Evolutionary conservation across 2,888 invertebrate genomes (phyloP).

Genomic region (Notodonta dromedarius): DNA sequence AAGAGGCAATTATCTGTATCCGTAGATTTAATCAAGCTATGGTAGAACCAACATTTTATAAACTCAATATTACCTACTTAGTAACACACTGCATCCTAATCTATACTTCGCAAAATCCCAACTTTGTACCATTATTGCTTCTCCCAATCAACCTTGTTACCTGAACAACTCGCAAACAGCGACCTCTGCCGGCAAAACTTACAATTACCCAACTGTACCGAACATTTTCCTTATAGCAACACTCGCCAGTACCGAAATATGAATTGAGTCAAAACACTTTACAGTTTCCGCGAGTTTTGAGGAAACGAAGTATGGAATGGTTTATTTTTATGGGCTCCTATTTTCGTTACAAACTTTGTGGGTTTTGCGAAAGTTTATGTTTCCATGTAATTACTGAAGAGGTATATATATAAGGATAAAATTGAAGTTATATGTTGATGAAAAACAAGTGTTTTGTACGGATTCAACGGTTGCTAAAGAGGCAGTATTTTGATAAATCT

Average conservation of each 20-base stretch:
- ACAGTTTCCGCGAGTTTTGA: constrained; percentile 11
- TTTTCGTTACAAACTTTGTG: background rate
- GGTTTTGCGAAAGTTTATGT: background rate
- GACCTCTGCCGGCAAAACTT: constrained; percentile 27
- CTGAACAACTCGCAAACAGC: constrained; percentile 31
- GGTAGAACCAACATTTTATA: too few species aligned
- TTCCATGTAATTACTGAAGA: background rate
- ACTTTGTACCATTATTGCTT: constrained; percentile 30
- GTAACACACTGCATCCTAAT: too few species aligned
- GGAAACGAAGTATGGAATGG: background rate
- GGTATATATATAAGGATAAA: too few species aligned
- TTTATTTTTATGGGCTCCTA: background rate
- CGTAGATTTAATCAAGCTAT: too few species aligned
- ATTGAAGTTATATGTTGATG: background rate
- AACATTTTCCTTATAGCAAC: constrained; percentile 22
- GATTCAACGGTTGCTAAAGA: too few species aligned
- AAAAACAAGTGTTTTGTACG: background rate
- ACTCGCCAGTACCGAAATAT: constrained; percentile 27
- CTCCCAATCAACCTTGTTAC: constrained; percentile 34
- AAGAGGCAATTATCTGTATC: too few species aligned
- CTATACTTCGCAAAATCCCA: background rate
- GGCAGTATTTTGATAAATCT: too few species aligned
- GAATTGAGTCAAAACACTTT: constrained; percentile 31
- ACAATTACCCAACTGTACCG: constrained; percentile 19
- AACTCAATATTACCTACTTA: too few species aligned